phyloP scores from a whole-genome alignment of 2,797 vertebrate species.

The Enteromius unitaeniatus region DNA sequence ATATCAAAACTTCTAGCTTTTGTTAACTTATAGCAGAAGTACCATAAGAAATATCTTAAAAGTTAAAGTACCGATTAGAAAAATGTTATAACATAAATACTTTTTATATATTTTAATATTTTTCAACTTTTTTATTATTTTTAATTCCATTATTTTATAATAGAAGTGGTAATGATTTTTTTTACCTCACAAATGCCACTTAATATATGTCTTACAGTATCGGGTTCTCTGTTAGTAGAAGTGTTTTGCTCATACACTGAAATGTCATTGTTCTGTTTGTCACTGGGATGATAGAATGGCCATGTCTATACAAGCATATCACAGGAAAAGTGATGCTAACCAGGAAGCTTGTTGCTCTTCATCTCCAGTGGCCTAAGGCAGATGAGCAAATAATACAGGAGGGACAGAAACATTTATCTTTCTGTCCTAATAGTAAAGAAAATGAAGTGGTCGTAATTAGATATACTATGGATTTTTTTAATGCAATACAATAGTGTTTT shows the following conservation, averaged over 20 bases:
- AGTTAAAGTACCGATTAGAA: neutral
- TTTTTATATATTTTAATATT: too few species aligned
- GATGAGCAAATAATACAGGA: constrained; percentile 70
- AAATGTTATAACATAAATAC: neutral
- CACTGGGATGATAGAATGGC: neutral
- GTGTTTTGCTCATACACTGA: neutral
- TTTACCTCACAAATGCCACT: neutral
- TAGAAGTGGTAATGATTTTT: neutral
- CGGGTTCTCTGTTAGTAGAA: neutral
- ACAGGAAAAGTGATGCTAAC: constrained; percentile 23
- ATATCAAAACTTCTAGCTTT: neutral
- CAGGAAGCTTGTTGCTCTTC: constrained; percentile 41
- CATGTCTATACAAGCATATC: constrained; percentile 1
- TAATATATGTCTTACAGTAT: neutral
- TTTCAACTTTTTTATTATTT: neutral
- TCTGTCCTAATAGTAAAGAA: constrained; percentile 69
- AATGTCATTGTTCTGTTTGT: neutral
- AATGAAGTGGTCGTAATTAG: constrained; percentile 75
- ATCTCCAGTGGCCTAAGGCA: constrained; percentile 65
- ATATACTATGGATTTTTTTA: constrained; percentile 77
- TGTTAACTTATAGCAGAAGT: neutral
- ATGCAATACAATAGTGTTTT: constrained; percentile 61
- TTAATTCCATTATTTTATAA: neutral
- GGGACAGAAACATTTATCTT: constrained; percentile 72
- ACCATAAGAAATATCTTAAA: neutral